These are phyloP conservation scores for Bubo bubo DNA, from an alignment of 2,113 vertebrate genomes.

Conservation along the genomic window DNA sequence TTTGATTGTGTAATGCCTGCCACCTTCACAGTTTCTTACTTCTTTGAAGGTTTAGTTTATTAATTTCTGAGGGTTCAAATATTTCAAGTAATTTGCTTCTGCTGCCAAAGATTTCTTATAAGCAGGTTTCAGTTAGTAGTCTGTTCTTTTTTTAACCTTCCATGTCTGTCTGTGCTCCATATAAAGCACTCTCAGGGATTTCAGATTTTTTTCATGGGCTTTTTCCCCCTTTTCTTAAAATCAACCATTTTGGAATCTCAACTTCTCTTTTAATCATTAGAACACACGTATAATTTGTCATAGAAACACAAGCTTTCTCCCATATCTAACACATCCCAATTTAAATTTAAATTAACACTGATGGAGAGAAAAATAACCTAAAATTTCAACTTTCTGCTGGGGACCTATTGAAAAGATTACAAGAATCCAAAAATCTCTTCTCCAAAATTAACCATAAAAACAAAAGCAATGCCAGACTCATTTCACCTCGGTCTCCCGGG, in stretches of 20 bases:
- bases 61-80: background rate
- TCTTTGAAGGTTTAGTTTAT: background rate
- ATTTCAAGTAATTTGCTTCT: background rate
- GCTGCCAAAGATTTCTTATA: background rate
- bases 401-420: background rate
- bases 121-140: background rate
- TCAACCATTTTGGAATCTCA: background rate
- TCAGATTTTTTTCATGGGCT: background rate
- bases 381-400: background rate
- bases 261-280: background rate
- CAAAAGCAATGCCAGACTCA: background rate
- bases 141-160: background rate
- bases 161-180: background rate
- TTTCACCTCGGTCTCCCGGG: background rate
- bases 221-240: background rate
- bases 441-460: background rate
- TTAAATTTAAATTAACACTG: constrained; percentile 2
- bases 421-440: background rate
- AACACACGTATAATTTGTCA: background rate
- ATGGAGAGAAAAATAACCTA: background rate
- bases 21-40: background rate
- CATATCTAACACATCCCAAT: background rate
- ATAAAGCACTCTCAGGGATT: background rate
- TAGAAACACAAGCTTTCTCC: background rate
- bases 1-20: background rate